Evolutionary conservation across 2,888 invertebrate genomes (phyloP), one percentile per base, ranked within the genome.

Genomic region (Drosophila maculinotata): DNA sequence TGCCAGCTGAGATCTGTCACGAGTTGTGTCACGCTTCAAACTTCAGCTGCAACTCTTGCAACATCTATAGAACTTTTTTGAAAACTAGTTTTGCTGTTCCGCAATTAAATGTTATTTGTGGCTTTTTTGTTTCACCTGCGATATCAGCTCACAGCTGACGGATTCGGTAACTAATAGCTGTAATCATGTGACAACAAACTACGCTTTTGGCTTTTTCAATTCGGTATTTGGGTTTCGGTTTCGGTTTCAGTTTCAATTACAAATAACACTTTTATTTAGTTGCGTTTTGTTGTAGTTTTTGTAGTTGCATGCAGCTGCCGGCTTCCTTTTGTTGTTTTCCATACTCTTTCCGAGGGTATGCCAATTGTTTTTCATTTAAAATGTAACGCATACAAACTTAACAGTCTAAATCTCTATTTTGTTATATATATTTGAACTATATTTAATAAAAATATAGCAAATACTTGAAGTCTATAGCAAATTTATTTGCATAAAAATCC

Each of bases 131-230:
- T 47, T 53, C 9, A 1, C 3, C 5, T 31, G 10, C 3, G 28
- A 17, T 9, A 36, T 30, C 23, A 53, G 44, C 35, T 38, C 12
- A 45, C 17, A 44, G 36, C 41, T 10, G 31, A 35, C 30, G 23
- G 26, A 20, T 31, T 44, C 44, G 47, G 17, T 9, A 25, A 30
- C 25, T 38, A 62, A 47, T 52, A 14, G 36, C 15, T 41, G 31
- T 68, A 36, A 62, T 54, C 36, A 47, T 31, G 25, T 26, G 48
- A 44, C 45, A 10, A 15, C 28, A 54, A 47, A 14, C 26, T n/a
- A 12, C 6, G 10, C 5, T 2, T n/a, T 23, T 0, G 7, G 14
- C 12, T 14, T 38, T 35, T 10, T 30, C 39, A 20, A 39, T 60
- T 30, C 25, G 38, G 9, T 59, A 26, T 44, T 60, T 45, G 33